Evolutionary conservation across 2,113 vertebrate genomes (phyloP).

Genomic region (Pantherophis guttatus): DNA sequence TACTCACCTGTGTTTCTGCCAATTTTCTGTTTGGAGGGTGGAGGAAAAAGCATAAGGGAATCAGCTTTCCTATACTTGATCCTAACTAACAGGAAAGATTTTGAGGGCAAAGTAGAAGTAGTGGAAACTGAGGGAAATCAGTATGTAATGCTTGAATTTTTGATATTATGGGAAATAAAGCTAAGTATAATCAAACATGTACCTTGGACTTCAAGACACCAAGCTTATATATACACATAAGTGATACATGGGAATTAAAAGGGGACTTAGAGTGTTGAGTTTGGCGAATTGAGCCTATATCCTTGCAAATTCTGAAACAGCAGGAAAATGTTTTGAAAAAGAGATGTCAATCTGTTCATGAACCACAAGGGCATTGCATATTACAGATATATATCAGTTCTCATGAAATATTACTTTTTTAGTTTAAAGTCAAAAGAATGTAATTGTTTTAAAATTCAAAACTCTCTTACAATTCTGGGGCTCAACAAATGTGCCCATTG

Average conservation of each 20-base stretch:
- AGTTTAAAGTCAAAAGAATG: background rate
- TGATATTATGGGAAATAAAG: background rate
- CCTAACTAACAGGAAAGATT: background rate
- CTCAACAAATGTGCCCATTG: background rate
- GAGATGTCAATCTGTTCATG: background rate
- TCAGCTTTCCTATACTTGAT: background rate
- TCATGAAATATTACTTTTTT: background rate
- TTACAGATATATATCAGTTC: background rate
- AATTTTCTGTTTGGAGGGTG: background rate
- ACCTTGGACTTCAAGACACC: background rate
- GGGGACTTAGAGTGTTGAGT: background rate
- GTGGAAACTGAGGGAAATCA: background rate
- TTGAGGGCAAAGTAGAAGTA: background rate
- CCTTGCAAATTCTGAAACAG: slow-evolving; percentile 29
- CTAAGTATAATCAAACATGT: background rate
- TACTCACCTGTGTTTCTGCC: background rate
- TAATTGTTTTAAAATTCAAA: background rate
- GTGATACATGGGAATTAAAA: background rate
- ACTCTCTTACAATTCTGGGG: background rate
- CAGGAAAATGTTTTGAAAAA: background rate
- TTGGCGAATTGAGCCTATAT: background rate
- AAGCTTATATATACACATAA: background rate
- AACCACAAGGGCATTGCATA: accelerated
- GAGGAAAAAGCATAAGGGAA: background rate
- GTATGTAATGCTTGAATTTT: background rate